Base-by-base conservation (phyloP, 2,113 vertebrate species). In the Macrotis lagotis region DNA sequence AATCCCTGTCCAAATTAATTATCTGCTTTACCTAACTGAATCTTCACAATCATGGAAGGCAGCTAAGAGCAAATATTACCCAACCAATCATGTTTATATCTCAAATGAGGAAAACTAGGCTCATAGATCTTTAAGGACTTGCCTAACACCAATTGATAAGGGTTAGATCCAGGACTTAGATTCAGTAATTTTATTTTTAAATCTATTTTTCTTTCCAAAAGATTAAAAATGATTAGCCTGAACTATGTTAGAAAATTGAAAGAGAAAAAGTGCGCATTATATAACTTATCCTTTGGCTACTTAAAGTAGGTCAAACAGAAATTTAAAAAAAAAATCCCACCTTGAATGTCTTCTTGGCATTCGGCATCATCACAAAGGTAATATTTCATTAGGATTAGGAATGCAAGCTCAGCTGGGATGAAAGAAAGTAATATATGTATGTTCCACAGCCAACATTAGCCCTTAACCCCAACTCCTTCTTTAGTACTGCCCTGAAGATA, bases 281-380 rank as follows among this genome's bases (percentile, higher is more conserved):
- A n/a, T n/a, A 47, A n/a, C 74, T 51, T 51, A 49, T 28, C 2
- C 91, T 47, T 91, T 74, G 48, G 8, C 26, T 90, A 48, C 92
- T 91, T 55, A 95, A 96, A 95, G 59, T 92, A 90, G 50, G 44
- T 59, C 74, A 96, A 48, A 37, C 91, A 88, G 95, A 90, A 95
- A 93, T 91, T 93, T 90, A 14, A 7, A 74, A 94, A 51, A 51
- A 93, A 31, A 93, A 55, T 28, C 93, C 51, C 26, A 31, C 37
- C 50, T 83, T 51, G 90, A 96, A 96, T 93, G 19, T 91, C 90
- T 93, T 48, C 49, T 95, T 90, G 16, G 49, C 48, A 95, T 88
- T 74, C 92, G 49, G 25, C 44, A 3, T 94, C 91, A 96, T 93
- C 53, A 16, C 74, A 26, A 90, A 44, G 91, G 4, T 92, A 26